Percentiles rank a stretch among this genome's conserved stretches.
Evolutionary conservation across 2,113 vertebrate species (phyloP).

Genomic region (Danio rerio): GRCz12tu NC_133186.1:39784001-39784500

Average conservation of each 20-base stretch:
- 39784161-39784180: not conserved
- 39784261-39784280: not conserved
- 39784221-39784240: not conserved
- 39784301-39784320: not conserved
- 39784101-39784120: too few relatives aligned
- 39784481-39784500: constrained; percentile 76
- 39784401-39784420: not conserved
- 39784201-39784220: not conserved
- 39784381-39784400: not conserved
- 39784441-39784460: constrained; percentile 98
- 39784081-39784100: too few relatives aligned
- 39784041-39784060: too few relatives aligned
- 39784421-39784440: constrained; percentile 81
- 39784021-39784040: too few relatives aligned
- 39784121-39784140: too few relatives aligned
- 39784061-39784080: too few relatives aligned
- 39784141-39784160: too few relatives aligned
- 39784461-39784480: constrained; percentile 97
- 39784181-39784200: not conserved
- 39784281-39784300: not conserved
- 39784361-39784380: not conserved
- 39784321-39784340: not conserved
- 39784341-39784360: not conserved
- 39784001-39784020: too few relatives aligned
- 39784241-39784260: too few relatives aligned